phyloP scores from a whole-genome alignment of 2,888 invertebrate genomes.

The Drosophila peninsularis region DNA sequence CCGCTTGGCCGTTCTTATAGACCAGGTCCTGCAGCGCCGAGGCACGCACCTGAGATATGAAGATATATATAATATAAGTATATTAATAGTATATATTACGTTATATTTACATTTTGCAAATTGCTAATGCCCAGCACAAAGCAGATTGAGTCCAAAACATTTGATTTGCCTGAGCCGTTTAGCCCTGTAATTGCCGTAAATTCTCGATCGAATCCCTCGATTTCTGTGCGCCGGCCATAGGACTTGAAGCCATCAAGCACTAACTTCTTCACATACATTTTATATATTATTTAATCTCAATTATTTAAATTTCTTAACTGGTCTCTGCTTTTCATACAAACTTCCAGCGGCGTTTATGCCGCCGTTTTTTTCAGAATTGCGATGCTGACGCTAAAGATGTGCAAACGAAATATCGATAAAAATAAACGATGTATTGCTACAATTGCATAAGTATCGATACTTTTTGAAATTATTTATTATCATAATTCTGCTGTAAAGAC shows the following conservation, averaged over 20 bases:
- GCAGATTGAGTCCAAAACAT: slow-evolving; percentile 98
- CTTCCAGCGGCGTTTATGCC: slow-evolving; percentile 19
- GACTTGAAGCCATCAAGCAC: slow-evolving; percentile 99
- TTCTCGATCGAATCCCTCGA: slow-evolving; percentile 95
- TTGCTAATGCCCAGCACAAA: slow-evolving; percentile 98
- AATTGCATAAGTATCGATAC: too few species aligned
- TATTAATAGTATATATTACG: background rate
- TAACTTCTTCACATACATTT: slow-evolving; percentile 96
- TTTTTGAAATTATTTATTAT: too few species aligned
- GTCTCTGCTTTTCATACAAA: slow-evolving; percentile 5
- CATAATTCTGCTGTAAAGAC: too few species aligned
- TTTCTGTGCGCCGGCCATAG: slow-evolving; percentile 96
- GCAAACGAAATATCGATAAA: slow-evolving; percentile 5
- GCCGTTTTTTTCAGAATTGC: slow-evolving; percentile 51
- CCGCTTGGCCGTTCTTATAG: slow-evolving; percentile 99
- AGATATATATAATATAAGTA: too few species aligned
- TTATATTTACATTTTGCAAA: slow-evolving; percentile 91
- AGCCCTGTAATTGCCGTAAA: slow-evolving; percentile 99
- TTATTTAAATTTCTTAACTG: background rate
- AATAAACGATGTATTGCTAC: background rate
- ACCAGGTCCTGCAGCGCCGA: slow-evolving; percentile 96
- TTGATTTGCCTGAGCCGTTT: slow-evolving; percentile 99
- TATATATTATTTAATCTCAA: background rate
- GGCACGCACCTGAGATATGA: slow-evolving; percentile 91
- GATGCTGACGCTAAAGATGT: slow-evolving; percentile 46